phyloP scores from a whole-genome alignment of 2,113 vertebrate genomes.

The Indri indri region DNA sequence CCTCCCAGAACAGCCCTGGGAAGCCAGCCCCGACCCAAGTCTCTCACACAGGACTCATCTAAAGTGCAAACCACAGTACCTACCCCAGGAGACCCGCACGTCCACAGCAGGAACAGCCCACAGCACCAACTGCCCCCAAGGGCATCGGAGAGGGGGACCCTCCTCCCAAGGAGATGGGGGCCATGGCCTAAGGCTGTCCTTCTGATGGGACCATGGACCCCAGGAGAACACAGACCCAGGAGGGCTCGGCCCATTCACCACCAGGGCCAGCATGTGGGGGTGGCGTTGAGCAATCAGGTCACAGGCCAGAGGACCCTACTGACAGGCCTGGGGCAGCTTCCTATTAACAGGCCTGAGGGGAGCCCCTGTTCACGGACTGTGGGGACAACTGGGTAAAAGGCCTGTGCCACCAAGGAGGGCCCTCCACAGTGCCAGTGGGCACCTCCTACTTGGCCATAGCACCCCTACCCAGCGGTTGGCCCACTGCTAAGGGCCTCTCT shows the following conservation, averaged over 20 bases:
- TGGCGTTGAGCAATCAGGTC: neutral
- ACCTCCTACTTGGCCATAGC: neutral
- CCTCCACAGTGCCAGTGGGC: too few species aligned
- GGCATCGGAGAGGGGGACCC: neutral
- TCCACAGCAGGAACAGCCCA: neutral
- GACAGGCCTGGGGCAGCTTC: neutral
- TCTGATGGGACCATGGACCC: neutral
- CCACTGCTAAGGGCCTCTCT: neutral
- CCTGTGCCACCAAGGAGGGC: neutral
- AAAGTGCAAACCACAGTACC: neutral
- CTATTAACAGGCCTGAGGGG: neutral
- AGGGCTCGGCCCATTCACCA: neutral
- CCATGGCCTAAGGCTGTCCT: neutral
- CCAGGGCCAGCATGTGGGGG: too few species aligned
- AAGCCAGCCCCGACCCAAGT: accelerated
- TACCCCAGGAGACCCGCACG: neutral
- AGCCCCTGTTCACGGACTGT: neutral
- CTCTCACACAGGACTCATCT: neutral
- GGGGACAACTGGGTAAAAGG: neutral
- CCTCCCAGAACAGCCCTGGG: neutral
- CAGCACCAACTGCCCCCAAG: accelerated
- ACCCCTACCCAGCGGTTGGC: neutral
- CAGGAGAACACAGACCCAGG: too few species aligned
- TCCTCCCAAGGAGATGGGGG: too few species aligned
- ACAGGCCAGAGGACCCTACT: neutral